Percentiles rank a stretch among this genome's conserved stretches.
phyloP scores from a whole-genome alignment of 2,888 invertebrate genomes.

The Mythimna lalbum region DNA sequence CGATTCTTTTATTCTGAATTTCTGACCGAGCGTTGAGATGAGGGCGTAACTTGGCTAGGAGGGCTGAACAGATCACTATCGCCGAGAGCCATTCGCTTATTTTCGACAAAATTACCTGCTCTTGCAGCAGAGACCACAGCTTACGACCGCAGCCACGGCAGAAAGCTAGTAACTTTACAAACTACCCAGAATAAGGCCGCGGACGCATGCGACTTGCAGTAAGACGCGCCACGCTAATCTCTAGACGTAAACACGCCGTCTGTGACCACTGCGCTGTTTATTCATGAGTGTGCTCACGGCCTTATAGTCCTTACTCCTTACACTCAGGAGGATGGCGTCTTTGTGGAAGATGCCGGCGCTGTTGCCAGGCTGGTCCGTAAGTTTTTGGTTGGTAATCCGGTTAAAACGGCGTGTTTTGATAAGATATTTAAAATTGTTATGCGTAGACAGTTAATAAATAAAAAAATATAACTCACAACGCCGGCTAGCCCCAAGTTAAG shows the following conservation, averaged over 20 bases:
- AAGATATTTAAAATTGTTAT: neutral
- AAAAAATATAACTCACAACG: no score
- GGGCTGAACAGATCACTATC: neutral
- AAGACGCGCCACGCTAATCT: slow-evolving; percentile 78
- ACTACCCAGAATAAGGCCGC: slow-evolving; percentile 72
- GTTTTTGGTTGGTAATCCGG: neutral
- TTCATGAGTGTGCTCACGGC: slow-evolving; percentile 47
- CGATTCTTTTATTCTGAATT: no score
- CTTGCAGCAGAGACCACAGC: neutral
- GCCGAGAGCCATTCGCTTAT: neutral
- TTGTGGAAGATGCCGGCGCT: slow-evolving; percentile 17
- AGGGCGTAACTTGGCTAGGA: no score
- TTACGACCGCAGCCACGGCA: neutral
- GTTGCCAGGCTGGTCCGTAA: neutral
- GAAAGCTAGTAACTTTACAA: neutral
- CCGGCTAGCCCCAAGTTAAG: no score
- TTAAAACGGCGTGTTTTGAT: neutral
- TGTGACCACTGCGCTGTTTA: slow-evolving; percentile 59
- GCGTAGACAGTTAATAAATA: no score
- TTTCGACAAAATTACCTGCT: neutral
- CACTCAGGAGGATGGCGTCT: slow-evolving; percentile 7
- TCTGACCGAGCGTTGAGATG: no score
- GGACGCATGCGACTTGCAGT: slow-evolving; percentile 55
- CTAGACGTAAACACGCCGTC: slow-evolving; percentile 79
- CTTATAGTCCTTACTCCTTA: slow-evolving; percentile 9